These are phyloP conservation scores for Danaus plexippus DNA, from an alignment of 1,140 invertebrate genomes.

Conservation along the genomic window DNA sequence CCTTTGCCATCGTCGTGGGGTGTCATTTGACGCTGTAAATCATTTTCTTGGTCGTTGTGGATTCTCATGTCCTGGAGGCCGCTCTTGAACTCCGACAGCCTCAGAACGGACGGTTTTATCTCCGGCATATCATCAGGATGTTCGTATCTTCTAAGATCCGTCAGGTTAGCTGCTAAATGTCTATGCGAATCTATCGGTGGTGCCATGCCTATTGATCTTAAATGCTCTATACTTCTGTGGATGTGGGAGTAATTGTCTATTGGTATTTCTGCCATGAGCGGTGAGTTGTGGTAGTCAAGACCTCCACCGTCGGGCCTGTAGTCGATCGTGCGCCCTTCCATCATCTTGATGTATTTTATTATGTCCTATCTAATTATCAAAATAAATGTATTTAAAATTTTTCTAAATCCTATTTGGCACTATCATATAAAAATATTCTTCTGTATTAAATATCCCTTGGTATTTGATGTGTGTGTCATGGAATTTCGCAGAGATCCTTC, in stretches of 20 bases:
- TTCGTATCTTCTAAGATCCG: slow-evolving; percentile 69
- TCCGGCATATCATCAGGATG: slow-evolving; percentile 70
- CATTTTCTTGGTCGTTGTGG: slow-evolving; percentile 62
- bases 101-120: slow-evolving; percentile 70
- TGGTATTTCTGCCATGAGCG: slow-evolving; percentile 74
- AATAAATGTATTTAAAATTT: slow-evolving; percentile 26
- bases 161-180: slow-evolving; percentile 62
- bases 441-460: slow-evolving; percentile 41
- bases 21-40: slow-evolving; percentile 58
- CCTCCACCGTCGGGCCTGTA: slow-evolving; percentile 72
- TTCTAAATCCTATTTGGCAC: slow-evolving; percentile 61
- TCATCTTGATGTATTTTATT: slow-evolving; percentile 59
- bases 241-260: slow-evolving; percentile 76
- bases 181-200: slow-evolving; percentile 69
- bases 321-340: slow-evolving; percentile 75
- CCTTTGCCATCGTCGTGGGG: slow-evolving; percentile 67
- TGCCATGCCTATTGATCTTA: slow-evolving; percentile 75
- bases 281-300: slow-evolving; percentile 74
- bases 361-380: slow-evolving; percentile 59
- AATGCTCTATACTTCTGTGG: slow-evolving; percentile 78
- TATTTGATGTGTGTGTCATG: slow-evolving; percentile 57
- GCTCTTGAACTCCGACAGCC: slow-evolving; percentile 68
- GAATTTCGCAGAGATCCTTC: slow-evolving; percentile 63
- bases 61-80: slow-evolving; percentile 62
- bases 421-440: slow-evolving; percentile 64